A percentile compares a stretch with the other conserved stretches of the same genome.
Conservation (phyloP, 2,113 vertebrate genomes). For the Sinosuthora webbiana region DNA sequence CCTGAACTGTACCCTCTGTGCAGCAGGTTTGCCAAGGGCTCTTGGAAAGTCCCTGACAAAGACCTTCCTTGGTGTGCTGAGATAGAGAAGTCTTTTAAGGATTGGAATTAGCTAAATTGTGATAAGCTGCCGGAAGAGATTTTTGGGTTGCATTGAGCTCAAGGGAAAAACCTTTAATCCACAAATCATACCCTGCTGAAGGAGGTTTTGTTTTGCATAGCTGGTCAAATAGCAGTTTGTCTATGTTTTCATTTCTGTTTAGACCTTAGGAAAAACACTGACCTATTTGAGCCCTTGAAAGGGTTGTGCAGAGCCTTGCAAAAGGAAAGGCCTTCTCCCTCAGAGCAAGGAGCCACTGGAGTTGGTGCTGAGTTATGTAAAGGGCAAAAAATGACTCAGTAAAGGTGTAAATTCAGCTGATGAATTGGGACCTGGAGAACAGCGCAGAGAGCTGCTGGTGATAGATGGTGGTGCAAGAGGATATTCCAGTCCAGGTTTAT, state of each 20-base stretch:
- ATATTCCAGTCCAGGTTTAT: neutral
- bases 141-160: constrained; percentile 23
- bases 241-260: neutral
- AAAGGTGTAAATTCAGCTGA: neutral
- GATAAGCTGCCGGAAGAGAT: constrained; percentile 47
- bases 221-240: constrained; percentile 18
- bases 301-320: neutral
- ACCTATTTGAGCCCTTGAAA: neutral
- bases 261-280: neutral
- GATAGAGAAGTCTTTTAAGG: constrained; percentile 24
- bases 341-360: neutral
- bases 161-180: constrained; percentile 46
- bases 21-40: neutral
- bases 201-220: constrained; percentile 19
- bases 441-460: neutral
- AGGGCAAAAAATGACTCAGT: neutral
- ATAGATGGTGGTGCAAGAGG: neutral
- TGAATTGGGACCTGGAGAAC: neutral
- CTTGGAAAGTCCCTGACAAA: constrained; percentile 46
- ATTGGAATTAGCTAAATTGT: neutral
- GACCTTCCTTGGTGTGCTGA: constrained; percentile 5
- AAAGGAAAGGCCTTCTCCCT: neutral
- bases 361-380: rapidly evolving
- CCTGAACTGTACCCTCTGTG: neutral
- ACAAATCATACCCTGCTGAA: constrained; percentile 5